These are phyloP conservation scores for Lutraria rhynchaena DNA, from an alignment of 1,140 invertebrate species.

Conservation along the genomic window DNA sequence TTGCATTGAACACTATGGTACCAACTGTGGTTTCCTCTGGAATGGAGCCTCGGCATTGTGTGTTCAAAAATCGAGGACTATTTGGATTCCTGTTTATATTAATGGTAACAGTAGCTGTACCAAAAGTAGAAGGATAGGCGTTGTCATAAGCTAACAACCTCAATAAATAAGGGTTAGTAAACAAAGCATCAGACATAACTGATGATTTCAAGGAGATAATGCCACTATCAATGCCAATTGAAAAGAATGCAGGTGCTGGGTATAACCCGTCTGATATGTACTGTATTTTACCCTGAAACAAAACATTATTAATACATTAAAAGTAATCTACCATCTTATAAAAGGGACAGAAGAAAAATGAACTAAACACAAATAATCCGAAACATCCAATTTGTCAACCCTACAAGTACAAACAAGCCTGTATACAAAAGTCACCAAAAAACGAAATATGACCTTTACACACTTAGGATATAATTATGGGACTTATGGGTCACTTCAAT, in stretches of 20 bases:
- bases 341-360: too few species aligned
- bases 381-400: too few species aligned
- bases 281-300: constrained; percentile 62
- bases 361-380: too few species aligned
- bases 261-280: constrained; percentile 72
- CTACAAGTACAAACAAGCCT: too few species aligned
- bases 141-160: constrained; percentile 63
- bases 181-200: constrained; percentile 89
- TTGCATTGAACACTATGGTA: constrained; percentile 52
- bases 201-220: constrained; percentile 90
- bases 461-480: too few species aligned
- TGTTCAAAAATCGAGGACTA: constrained; percentile 89
- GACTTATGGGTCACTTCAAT: too few species aligned
- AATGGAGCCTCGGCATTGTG: constrained; percentile 87
- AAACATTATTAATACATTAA: neutral
- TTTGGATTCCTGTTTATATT: constrained; percentile 88
- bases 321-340: too few species aligned
- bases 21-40: constrained; percentile 59
- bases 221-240: constrained; percentile 92
- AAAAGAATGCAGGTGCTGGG: constrained; percentile 84
- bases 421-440: too few species aligned
- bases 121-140: constrained; percentile 61
- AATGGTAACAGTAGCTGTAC: constrained; percentile 63
- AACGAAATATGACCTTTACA: too few species aligned
- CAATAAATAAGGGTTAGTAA: constrained; percentile 54